These are phyloP conservation scores for Alectoris magna DNA, from an alignment of 2,797 vertebrate species.

Conservation along the genomic window DNA sequence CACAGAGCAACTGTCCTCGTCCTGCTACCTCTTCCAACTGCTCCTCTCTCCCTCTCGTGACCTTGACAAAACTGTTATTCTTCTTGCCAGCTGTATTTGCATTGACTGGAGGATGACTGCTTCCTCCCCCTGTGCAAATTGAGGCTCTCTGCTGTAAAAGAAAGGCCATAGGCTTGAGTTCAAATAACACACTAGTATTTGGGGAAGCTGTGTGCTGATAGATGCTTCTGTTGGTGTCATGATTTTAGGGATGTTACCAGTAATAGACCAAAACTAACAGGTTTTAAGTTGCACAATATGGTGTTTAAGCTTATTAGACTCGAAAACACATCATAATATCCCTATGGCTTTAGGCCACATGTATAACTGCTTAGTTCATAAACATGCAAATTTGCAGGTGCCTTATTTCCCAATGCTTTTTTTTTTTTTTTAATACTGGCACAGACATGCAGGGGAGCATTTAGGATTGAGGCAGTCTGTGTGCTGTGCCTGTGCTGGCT, in stretches of 20 bases:
- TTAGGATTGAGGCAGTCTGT: not conserved
- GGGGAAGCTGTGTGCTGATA: accelerated
- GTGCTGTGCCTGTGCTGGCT: not conserved
- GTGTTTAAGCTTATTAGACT: not conserved
- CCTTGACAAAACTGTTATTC: slow-evolving; percentile 12
- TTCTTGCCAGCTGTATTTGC: not conserved
- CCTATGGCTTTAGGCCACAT: not conserved
- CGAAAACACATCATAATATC: not conserved
- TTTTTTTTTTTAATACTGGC: accelerated
- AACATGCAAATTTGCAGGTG: not conserved
- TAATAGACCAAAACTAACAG: not conserved
- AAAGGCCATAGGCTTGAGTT: not conserved
- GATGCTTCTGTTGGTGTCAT: not conserved
- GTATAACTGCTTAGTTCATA: not conserved
- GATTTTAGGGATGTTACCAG: not conserved
- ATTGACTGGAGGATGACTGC: not conserved
- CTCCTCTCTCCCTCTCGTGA: not conserved
- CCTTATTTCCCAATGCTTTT: not conserved
- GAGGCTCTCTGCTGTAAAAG: not conserved
- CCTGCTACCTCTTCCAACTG: not conserved
- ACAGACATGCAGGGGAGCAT: not conserved
- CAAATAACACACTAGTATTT: not conserved
- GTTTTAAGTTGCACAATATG: not conserved
- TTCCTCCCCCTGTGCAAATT: not conserved
- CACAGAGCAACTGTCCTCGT: not conserved